A percentile compares a stretch with the other conserved stretches of the same genome.
phyloP scores from a whole-genome alignment of 92 coral and sea anemone genomes.

The Phymanthus crucifer region DNA sequence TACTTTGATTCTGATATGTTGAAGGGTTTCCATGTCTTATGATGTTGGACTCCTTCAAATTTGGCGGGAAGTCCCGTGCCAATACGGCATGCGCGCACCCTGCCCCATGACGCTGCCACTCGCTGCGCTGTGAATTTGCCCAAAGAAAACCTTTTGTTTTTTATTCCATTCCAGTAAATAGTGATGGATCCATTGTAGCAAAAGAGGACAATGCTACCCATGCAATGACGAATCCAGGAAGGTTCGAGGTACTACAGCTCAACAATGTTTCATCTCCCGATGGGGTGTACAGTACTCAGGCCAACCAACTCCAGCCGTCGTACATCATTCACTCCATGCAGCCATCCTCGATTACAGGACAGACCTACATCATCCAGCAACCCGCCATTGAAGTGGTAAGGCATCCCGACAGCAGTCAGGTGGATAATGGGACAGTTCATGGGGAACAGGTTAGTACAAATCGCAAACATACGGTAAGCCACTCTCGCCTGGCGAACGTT shows the following conservation, averaged over 20 bases:
- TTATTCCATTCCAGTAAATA: slow-evolving; percentile 51
- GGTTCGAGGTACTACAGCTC: slow-evolving; percentile 76
- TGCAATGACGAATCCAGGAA: slow-evolving; percentile 42
- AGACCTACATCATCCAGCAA: slow-evolving; percentile 86
- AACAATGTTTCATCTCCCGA: slow-evolving; percentile 68
- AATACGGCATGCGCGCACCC: too few species aligned
- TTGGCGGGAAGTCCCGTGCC: too few species aligned
- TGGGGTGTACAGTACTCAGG: slow-evolving; percentile 28
- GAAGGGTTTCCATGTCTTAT: too few species aligned
- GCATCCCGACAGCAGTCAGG: slow-evolving; percentile 46
- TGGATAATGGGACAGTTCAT: slow-evolving; percentile 52
- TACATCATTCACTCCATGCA: slow-evolving; percentile 77
- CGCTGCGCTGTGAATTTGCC: too few species aligned
- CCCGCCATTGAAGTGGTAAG: slow-evolving; percentile 67
- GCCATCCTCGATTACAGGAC: slow-evolving; percentile 66
- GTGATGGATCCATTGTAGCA: slow-evolving; percentile 75
- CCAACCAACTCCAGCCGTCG: slow-evolving; percentile 69
- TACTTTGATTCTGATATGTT: too few species aligned
- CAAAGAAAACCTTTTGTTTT: too few species aligned
- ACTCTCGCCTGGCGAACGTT: too few species aligned
- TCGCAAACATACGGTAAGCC: background rate
- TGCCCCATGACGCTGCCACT: too few species aligned
- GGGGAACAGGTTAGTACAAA: slow-evolving; percentile 56
- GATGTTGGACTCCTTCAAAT: too few species aligned
- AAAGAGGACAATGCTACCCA: slow-evolving; percentile 54